Evolutionary conservation across 2,797 vertebrate genomes (phyloP).

Genomic region (Lagorchestes hirsutus): DNA sequence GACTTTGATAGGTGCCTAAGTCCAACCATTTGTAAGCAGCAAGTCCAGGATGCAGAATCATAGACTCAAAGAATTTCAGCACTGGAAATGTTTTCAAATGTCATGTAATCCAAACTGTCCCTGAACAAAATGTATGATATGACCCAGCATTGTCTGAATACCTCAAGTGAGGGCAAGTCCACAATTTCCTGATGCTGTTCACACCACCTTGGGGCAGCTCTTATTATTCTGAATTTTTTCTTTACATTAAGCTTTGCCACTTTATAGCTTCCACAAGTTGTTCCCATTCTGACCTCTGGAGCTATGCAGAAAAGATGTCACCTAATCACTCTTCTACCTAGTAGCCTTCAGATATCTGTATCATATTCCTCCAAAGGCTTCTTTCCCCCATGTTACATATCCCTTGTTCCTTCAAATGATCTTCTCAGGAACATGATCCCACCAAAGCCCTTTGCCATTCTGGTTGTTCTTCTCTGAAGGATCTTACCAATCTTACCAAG

Average conservation of each 20-base stretch:
- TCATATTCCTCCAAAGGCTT: neutral
- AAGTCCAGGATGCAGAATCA: neutral
- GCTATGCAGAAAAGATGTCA: neutral
- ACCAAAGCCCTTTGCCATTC: neutral
- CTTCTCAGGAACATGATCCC: neutral
- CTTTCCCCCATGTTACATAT: neutral
- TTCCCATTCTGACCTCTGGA: neutral
- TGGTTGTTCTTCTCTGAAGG: neutral
- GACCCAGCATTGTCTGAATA: neutral
- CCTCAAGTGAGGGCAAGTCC: neutral
- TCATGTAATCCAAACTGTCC: neutral
- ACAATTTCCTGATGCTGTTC: neutral
- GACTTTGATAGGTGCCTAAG: neutral
- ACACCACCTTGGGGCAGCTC: neutral
- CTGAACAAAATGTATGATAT: neutral
- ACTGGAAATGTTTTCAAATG: neutral
- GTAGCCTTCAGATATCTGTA: neutral
- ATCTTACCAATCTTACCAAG: neutral
- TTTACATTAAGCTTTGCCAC: neutral
- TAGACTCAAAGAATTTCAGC: neutral
- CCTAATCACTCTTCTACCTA: neutral
- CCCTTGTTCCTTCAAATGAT: neutral
- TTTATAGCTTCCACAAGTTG: neutral
- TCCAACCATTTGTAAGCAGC: neutral
- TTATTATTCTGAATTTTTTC: neutral